These are phyloP conservation scores for Drosophila neocordata DNA, from an alignment of 1,140 invertebrate genomes.

Conservation along the genomic window DNA sequence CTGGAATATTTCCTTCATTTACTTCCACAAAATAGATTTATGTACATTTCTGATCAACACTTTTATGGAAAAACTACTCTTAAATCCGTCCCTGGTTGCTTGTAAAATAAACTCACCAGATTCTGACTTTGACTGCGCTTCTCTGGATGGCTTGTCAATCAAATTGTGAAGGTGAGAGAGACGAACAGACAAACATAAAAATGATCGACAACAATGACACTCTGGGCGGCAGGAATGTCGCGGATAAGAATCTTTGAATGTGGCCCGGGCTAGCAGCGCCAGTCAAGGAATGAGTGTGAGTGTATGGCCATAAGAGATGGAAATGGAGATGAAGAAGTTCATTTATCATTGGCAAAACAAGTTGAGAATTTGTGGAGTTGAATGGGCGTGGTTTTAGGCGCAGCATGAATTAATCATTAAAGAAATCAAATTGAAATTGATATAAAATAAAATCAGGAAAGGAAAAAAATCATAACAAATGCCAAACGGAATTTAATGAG, in stretches of 20 bases:
- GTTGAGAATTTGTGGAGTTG: slow-evolving; percentile 55
- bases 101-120: slow-evolving; percentile 55
- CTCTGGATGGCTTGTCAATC: slow-evolving; percentile 63
- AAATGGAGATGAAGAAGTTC: slow-evolving; percentile 38
- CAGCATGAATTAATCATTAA: slow-evolving; percentile 73
- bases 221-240: slow-evolving; percentile 79
- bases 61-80: background rate
- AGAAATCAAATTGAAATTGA: slow-evolving; percentile 66
- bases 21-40: no score
- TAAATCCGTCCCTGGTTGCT: background rate
- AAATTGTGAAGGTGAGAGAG: slow-evolving; percentile 36
- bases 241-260: slow-evolving; percentile 63
- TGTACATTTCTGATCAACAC: no score
- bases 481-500: slow-evolving; percentile 65
- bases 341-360: slow-evolving; percentile 61
- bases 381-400: slow-evolving; percentile 35
- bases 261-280: slow-evolving; percentile 20
- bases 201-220: slow-evolving; percentile 80
- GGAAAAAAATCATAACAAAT: slow-evolving; percentile 69
- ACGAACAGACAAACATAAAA: slow-evolving; percentile 57
- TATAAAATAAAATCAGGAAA: slow-evolving; percentile 32
- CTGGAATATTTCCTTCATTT: no score
- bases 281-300: slow-evolving; percentile 33
- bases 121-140: slow-evolving; percentile 19
- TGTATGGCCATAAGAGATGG: slow-evolving; percentile 18